A percentile compares a stretch with the other conserved stretches of the same genome.
phyloP scores from a whole-genome alignment of 2,797 vertebrate genomes.

The Neosalanx taihuensis region DNA sequence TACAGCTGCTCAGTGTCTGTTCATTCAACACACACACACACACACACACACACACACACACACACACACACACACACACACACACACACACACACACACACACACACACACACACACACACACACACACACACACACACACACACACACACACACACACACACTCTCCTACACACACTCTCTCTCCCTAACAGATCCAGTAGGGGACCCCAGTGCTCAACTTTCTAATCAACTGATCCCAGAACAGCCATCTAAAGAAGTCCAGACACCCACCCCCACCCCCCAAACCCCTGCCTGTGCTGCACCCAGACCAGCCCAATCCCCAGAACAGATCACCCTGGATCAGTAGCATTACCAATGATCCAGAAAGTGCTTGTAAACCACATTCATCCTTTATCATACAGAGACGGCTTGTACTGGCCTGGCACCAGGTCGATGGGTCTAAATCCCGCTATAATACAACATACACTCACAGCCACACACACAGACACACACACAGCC shows the following conservation, averaged over 20 bases:
- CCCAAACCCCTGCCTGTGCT: too few species aligned
- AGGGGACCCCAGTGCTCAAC: too few species aligned
- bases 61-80: constrained; percentile 9
- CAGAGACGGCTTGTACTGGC: too few species aligned
- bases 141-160: constrained; percentile 20
- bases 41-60: constrained; percentile 25
- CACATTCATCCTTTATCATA: too few species aligned
- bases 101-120: constrained; percentile 9
- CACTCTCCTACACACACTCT: constrained; percentile 21
- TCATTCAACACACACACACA: not conserved
- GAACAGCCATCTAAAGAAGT: too few species aligned
- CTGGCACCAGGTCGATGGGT: too few species aligned
- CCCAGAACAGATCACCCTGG: too few species aligned
- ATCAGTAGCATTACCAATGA: too few species aligned
- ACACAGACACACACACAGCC: constrained; percentile 10
- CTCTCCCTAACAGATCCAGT: constrained; percentile 18
- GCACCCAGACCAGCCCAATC: not conserved
- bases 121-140: constrained; percentile 14
- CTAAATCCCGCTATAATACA: not conserved
- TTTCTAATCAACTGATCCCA: too few species aligned
- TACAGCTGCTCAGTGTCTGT: constrained; percentile 60
- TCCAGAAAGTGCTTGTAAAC: too few species aligned
- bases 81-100: not conserved
- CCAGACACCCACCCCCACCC: too few species aligned
- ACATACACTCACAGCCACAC: constrained; percentile 11